A percentile compares a stretch with the other conserved stretches of the same genome.
Evolutionary conservation across 2,888 invertebrate genomes (phyloP).

Genomic region (Hirtodrosophila alboralis): DNA sequence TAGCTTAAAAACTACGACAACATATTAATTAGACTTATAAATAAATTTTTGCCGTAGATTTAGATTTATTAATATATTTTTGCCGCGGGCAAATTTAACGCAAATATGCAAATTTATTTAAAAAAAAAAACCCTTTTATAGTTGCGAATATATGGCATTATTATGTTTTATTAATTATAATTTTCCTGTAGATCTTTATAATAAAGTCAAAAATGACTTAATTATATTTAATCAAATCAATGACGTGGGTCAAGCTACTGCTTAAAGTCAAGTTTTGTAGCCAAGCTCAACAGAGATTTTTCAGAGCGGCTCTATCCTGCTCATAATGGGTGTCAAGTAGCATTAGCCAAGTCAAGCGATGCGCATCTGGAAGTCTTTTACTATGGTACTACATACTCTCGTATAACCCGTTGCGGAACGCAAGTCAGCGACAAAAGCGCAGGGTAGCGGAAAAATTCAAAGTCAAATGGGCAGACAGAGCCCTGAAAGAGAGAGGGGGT

Average conservation of each 20-base stretch:
- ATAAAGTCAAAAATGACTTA: constrained; percentile 13
- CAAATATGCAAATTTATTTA: no score
- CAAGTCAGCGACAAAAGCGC: constrained; percentile 24
- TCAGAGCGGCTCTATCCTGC: constrained; percentile 8
- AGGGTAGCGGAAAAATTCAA: constrained; percentile 47
- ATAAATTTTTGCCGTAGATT: no score
- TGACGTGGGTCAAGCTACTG: constrained; percentile 16
- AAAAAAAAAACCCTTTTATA: no score
- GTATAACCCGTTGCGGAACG: constrained; percentile 34
- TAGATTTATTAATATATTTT: no score
- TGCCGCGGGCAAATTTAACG: no score
- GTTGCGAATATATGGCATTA: no score
- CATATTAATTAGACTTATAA: no score
- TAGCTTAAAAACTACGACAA: no score
- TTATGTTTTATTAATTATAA: no score
- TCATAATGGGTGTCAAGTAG: constrained; percentile 61
- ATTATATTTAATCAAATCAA: constrained; percentile 29
- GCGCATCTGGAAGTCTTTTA: constrained; percentile 8
- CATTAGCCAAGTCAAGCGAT: constrained; percentile 59
- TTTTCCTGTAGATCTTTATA: neutral
- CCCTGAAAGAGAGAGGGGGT: constrained; percentile 16
- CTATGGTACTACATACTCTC: neutral
- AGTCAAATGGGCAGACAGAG: constrained; percentile 34
- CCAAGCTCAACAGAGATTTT: constrained; percentile 25
- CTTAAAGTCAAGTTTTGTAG: constrained; percentile 29